Evolutionary conservation across 92 coral and sea anemone species (phyloP).

Genomic region (Siderastrea siderea): DNA sequence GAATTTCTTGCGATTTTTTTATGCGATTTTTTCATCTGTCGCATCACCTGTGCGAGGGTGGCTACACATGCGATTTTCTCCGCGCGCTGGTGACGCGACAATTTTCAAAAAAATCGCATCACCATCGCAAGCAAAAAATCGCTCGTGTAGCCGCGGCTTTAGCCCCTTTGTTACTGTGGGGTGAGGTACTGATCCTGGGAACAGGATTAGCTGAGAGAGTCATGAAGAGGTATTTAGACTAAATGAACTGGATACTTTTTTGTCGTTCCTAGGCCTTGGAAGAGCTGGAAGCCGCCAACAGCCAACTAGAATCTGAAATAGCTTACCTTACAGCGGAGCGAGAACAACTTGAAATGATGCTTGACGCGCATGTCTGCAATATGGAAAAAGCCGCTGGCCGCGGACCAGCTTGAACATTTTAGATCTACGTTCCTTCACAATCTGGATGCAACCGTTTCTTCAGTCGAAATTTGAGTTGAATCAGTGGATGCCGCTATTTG

Average conservation of each 20-base stretch:
- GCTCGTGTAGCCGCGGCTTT: no score
- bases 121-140: no score
- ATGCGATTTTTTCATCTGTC: no score
- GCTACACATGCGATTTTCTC: no score
- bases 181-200: no score
- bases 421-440: background rate
- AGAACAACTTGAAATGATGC: constrained; percentile 88
- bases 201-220: no score
- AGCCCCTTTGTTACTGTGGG: no score
- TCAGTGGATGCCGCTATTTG: background rate
- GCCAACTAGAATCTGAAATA: constrained; percentile 90
- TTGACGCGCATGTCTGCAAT: constrained; percentile 84
- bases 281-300: constrained; percentile 93
- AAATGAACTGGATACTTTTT: background rate
- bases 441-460: background rate
- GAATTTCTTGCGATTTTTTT: no score
- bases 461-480: background rate
- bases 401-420: constrained; percentile 70
- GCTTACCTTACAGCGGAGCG: constrained; percentile 89
- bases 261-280: constrained; percentile 78
- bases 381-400: constrained; percentile 78
- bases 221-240: background rate
- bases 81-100: no score
- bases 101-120: no score
- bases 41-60: no score